Evolutionary conservation across 1,140 invertebrate genomes (phyloP), one percentile per base, ranked within the genome.

Genomic region (Reticulitermes speratus): DNA sequence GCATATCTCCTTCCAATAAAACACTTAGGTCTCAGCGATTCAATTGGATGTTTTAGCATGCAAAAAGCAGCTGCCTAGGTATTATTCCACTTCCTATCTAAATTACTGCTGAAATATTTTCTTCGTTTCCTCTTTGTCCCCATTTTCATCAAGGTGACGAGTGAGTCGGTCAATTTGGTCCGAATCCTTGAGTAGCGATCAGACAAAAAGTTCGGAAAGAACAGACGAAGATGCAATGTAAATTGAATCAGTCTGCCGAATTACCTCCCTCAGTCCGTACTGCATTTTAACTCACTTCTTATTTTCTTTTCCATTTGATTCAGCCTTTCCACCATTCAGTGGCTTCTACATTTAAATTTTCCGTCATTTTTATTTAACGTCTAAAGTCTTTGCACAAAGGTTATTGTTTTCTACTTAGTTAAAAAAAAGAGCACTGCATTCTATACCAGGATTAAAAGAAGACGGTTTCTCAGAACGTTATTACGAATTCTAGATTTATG

Each of bases 291-390:
- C n/a, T n/a, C 65, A 6, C 59, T 30, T 30, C 65, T 75, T 75
- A 75, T 75, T 75, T 75, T 75, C 65, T 30, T 75, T n/a, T 30
- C n/a, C 65, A 75, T 75, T 75, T 75, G 25, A 30, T 75, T 75
- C 25, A 75, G n/a, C 8, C 65, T 75, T 8, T 16, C 5, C 19
- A 55, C 52, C n/a, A 75, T 75, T 25, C 25, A 75, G 65, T 75
- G 65, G 65, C 65, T 25, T 30, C 65, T 30, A 30, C 65, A 75
- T 75, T 12, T 75, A 25, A n/a, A 75, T 75, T 25, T n/a, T 30
- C n/a, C 9, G 65, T 25, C 65, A 25, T 30, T 75, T 75, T 75
- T 65, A 48, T 48, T 55, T 55, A 19, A 55, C 14, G 14, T 55
- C 52, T 21, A 6, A 55, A 1, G 52, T 5, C 19, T 16, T 21